phyloP scores from a whole-genome alignment of 1,140 invertebrate genomes.

The Drosophila nigrodunni region DNA sequence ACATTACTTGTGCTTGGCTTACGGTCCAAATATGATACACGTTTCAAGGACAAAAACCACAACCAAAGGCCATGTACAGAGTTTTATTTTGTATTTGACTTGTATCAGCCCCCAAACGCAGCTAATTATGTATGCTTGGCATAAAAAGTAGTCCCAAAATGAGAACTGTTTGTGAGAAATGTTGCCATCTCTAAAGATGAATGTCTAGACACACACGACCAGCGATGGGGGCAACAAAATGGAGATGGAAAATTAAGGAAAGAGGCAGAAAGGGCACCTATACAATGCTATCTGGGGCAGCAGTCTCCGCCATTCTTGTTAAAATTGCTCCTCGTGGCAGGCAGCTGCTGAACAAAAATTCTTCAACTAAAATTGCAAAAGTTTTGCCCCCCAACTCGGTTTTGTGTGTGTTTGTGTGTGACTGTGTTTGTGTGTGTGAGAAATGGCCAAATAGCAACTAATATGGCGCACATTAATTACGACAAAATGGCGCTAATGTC shows the following conservation, averaged over 20 bases:
- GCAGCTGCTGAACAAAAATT: slow-evolving; percentile 73
- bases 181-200: slow-evolving; percentile 44
- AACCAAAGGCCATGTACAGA: slow-evolving; percentile 15
- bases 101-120: slow-evolving; percentile 18
- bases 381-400: slow-evolving; percentile 49
- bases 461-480: slow-evolving; percentile 82
- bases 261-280: slow-evolving; percentile 4
- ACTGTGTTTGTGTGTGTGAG: slow-evolving; percentile 64
- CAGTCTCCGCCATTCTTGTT: slow-evolving; percentile 30
- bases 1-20: background rate
- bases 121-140: slow-evolving; percentile 63
- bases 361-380: slow-evolving; percentile 82
- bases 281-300: slow-evolving; percentile 28
- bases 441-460: slow-evolving; percentile 82
- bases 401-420: slow-evolving; percentile 7
- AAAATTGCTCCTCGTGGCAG: slow-evolving; percentile 25
- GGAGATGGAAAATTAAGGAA: background rate
- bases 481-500: slow-evolving; percentile 83
- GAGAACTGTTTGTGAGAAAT: slow-evolving; percentile 8
- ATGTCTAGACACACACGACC: slow-evolving; percentile 43
- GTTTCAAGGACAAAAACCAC: slow-evolving; percentile 56
- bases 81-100: slow-evolving; percentile 36
- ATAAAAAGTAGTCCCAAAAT: slow-evolving; percentile 68
- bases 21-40: slow-evolving; percentile 58
- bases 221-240: background rate